Evolutionary conservation across 2,113 vertebrate genomes (phyloP).

Genomic region (Pao palembangensis): DNA sequence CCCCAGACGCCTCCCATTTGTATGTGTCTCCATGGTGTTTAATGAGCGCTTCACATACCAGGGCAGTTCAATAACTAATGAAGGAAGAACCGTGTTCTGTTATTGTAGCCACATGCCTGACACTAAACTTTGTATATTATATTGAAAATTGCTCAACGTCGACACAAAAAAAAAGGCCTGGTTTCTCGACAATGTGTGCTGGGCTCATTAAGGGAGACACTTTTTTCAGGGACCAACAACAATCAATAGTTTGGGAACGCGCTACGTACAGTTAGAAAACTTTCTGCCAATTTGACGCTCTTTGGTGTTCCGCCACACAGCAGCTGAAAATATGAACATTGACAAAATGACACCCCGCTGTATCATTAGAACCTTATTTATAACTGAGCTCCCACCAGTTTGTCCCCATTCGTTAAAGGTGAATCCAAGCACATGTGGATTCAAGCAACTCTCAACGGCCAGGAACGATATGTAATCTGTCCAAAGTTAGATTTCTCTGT

Average conservation of each 20-base stretch:
- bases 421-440: conserved; percentile 24
- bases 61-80: conserved; percentile 69
- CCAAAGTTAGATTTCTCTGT: no score
- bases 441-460: conserved; percentile 7
- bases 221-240: conserved; percentile 56
- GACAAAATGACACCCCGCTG: conserved; percentile 5
- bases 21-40: conserved; percentile 67
- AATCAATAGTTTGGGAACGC: conserved; percentile 49
- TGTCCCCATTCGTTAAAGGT: conserved; percentile 1
- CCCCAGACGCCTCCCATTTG: conserved; percentile 60
- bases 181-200: conserved; percentile 51
- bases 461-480: conserved; percentile 32
- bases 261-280: conserved; percentile 27
- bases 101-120: conserved; percentile 62
- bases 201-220: conserved; percentile 56
- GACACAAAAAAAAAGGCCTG: conserved; percentile 43
- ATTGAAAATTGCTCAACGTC: conserved; percentile 43
- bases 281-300: conserved; percentile 10
- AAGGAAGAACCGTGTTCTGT: conserved; percentile 65
- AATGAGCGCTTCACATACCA: conserved; percentile 72
- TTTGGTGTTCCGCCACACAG: conserved; percentile 15
- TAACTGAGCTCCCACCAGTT: conserved; percentile 11
- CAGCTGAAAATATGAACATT: conserved; percentile 19
- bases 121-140: conserved; percentile 69
- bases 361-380: conserved; percentile 26